A percentile compares a stretch with the other conserved stretches of the same genome.
phyloP scores from a whole-genome alignment of 2,888 invertebrate genomes.

The Diarsia mendica region DNA sequence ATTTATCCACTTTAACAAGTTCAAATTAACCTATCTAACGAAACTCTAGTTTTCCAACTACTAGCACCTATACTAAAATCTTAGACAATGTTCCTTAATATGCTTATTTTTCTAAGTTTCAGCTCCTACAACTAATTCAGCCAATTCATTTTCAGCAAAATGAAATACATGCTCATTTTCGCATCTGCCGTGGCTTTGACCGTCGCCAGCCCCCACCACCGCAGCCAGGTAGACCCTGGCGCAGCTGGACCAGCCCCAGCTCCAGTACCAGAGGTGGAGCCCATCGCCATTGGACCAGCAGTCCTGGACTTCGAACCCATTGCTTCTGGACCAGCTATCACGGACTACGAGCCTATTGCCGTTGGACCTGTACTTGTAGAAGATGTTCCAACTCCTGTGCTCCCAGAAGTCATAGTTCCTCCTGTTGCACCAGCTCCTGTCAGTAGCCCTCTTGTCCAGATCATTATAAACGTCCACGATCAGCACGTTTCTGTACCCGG shows the following conservation, averaged over 20 bases:
- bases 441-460: slow-evolving; percentile 66
- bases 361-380: slow-evolving; percentile 51
- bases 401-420: slow-evolving; percentile 11
- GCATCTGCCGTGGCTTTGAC: slow-evolving; percentile 71
- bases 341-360: slow-evolving; percentile 47
- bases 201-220: slow-evolving; percentile 67
- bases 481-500: slow-evolving; percentile 47
- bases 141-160: slow-evolving; percentile 56
- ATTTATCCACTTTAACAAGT: too few relatives aligned
- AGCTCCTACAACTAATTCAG: not conserved
- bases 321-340: not conserved
- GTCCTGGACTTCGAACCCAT: slow-evolving; percentile 21
- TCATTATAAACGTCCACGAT: slow-evolving; percentile 72
- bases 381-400: slow-evolving; percentile 37
- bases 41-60: not conserved
- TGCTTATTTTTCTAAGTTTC: not conserved
- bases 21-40: too few relatives aligned
- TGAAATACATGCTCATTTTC: slow-evolving; percentile 72
- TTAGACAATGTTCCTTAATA: not conserved
- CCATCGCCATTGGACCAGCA: slow-evolving; percentile 24
- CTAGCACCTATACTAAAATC: not conserved
- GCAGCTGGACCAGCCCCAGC: slow-evolving; percentile 49
- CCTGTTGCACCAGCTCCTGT: slow-evolving; percentile 33
- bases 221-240: slow-evolving; percentile 60
- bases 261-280: slow-evolving; percentile 10